Evolutionary conservation across 2,888 invertebrate species (phyloP), one percentile per base, ranked within the genome.

Genomic region (Plagodis dolabraria): DNA sequence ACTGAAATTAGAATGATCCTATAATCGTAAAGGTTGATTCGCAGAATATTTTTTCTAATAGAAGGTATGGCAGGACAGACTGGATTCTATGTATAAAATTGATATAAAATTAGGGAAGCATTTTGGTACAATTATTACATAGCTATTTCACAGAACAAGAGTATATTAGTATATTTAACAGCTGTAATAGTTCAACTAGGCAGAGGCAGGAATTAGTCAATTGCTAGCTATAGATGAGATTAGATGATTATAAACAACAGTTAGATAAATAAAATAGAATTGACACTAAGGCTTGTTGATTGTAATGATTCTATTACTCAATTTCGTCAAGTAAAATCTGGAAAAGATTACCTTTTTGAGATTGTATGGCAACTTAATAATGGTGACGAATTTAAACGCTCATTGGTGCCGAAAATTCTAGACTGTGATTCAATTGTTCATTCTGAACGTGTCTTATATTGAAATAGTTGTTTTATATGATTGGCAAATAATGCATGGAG

Each of bases 371-470:
- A 80, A 77, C 78, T 77, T 77, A 77, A 75, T 82, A 79, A 74
- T 77, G 85, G 86, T 84, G 89, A 90, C 90, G 90, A 91, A 91
- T 90, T 91, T 90, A 90, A 85, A 85, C 86, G 87, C 87, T 90
- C 86, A 90, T 89, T 87, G 92, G 92, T 92, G 92, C 92, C 90
- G 92, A 90, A 91, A 86, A 87, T 91, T 89, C 88, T 92, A 88
- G 90, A 91, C 92, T 92, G 92, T 92, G 92, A 92, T 92, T 86
- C 86, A 90, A 91, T 87, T 89, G 92, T 92, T 91, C 91, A 90
- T 89, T 86, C 85, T 79, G 90, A 86, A 90, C 89, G 92, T 92
- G 92, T 92, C 92, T 92, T 92, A 92, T 92, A 92, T 92, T 92
- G 88, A 89, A 92, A 91, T 92, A 92, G 92, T 87, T 88, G 86